A percentile compares a stretch with the other conserved stretches of the same genome.
phyloP scores from a whole-genome alignment of 2,797 vertebrate genomes.

The Clarias pachynema region DNA sequence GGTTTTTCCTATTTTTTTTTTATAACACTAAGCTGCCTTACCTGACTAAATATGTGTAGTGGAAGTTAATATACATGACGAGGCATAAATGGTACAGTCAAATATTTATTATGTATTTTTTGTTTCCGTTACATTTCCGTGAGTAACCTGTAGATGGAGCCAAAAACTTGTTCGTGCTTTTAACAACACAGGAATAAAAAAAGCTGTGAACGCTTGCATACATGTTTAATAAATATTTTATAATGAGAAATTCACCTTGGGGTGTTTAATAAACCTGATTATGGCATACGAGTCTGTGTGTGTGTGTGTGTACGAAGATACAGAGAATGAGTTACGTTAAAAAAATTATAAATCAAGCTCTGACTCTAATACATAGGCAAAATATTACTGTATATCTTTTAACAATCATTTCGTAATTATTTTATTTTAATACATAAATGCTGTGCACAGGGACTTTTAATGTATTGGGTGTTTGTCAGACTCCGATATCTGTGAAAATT shows the following conservation, averaged over 20 bases:
- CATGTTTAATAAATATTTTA: background rate
- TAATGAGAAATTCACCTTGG: background rate
- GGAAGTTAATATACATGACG: background rate
- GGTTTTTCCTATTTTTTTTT: background rate
- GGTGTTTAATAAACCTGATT: background rate
- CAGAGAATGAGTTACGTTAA: background rate
- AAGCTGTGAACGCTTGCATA: background rate
- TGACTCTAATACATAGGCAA: no score
- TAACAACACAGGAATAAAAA: background rate
- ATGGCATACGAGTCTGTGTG: no score
- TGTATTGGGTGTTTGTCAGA: background rate
- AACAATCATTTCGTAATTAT: background rate
- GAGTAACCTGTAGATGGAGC: background rate
- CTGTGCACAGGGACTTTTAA: background rate
- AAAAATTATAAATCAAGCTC: no score
- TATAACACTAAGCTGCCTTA: slow-evolving; percentile 12
- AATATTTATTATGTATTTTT: background rate
- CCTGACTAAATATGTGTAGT: background rate
- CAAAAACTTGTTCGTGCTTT: background rate
- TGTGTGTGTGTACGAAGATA: background rate
- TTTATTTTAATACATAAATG: background rate
- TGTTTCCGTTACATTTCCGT: background rate
- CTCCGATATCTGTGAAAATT: background rate
- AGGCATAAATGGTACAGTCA: background rate
- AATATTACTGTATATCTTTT: background rate